phyloP scores from a whole-genome alignment of 2,113 vertebrate species.

The Herpetotheres cachinnans region DNA sequence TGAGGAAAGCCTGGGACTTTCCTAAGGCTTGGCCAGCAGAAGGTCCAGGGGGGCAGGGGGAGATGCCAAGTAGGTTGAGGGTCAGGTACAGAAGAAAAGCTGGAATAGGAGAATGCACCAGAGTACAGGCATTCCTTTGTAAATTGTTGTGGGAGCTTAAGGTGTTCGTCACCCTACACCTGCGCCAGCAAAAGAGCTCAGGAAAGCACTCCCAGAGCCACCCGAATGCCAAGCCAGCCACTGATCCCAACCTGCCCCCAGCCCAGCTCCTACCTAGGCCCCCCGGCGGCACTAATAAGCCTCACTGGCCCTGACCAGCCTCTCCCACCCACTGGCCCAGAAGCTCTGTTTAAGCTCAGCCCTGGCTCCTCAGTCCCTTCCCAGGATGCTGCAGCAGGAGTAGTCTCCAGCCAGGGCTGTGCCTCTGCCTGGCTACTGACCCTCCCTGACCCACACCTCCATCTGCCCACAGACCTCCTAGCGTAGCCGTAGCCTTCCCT shows the following conservation, averaged over 20 bases:
- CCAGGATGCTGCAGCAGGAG: neutral
- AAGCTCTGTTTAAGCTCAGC: neutral
- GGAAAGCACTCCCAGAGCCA: neutral
- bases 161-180: no score
- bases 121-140: neutral
- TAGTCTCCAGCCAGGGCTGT: neutral
- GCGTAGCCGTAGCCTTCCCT: accelerated
- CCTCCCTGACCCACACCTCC: neutral
- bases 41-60: neutral
- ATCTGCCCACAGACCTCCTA: accelerated
- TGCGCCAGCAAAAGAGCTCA: neutral
- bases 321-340: neutral
- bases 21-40: neutral
- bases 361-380: neutral
- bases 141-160: neutral
- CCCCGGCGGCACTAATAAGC: neutral
- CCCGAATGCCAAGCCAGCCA: neutral
- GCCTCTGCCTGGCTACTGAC: neutral
- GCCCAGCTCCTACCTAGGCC: neutral
- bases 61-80: neutral
- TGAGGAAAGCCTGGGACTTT: neutral
- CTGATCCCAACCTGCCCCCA: neutral
- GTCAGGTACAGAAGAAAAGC: neutral
- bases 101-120: neutral
- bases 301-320: neutral